Evolutionary conservation across 2,797 vertebrate species (phyloP).

Genomic region (Pyrocephalus nanus): DNA sequence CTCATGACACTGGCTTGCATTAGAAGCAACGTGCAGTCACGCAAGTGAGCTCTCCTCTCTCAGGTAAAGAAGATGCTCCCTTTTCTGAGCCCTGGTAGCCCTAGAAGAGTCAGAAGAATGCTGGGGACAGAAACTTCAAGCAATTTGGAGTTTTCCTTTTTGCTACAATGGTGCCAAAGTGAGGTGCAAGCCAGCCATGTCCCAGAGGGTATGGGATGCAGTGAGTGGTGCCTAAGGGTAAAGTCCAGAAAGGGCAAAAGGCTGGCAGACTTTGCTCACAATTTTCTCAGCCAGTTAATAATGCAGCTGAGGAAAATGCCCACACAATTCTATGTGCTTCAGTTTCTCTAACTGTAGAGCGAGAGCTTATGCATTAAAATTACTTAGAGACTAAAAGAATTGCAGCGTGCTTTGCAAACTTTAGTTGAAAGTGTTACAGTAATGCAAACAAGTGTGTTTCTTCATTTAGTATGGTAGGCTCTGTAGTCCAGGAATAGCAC

Average conservation of each 20-base stretch:
- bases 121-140: not conserved
- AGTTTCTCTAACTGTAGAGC: not conserved
- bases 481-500: not conserved
- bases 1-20: not conserved
- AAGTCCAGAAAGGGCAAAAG: not conserved
- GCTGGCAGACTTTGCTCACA: not conserved
- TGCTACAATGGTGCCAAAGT: not conserved
- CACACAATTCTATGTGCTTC: not conserved
- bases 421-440: not conserved
- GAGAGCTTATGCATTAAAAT: not conserved
- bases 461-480: not conserved
- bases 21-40: not conserved
- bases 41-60: not conserved
- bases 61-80: not conserved
- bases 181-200: not conserved
- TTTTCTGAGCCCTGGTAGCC: not conserved
- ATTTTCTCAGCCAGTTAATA: not conserved
- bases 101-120: not conserved
- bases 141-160: not conserved
- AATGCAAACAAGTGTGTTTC: not conserved
- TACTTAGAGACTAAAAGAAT: not conserved
- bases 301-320: not conserved
- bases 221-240: not conserved
- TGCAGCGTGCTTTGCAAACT: not conserved
- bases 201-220: not conserved